Evolutionary conservation across 2,797 vertebrate genomes (phyloP).

Genomic region (Enoplosus armatus): DNA sequence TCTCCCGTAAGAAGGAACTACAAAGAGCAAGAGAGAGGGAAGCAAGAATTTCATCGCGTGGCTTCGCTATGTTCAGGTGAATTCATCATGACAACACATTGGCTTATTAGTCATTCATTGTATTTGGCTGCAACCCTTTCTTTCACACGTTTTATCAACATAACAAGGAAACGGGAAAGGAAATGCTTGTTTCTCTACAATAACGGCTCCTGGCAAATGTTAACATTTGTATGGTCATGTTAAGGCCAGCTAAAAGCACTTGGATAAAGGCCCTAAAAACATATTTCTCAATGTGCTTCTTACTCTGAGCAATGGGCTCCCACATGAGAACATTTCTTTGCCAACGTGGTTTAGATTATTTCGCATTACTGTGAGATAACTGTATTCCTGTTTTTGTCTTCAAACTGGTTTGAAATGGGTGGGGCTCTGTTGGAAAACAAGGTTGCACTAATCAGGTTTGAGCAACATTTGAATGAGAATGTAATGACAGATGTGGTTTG

Average conservation of each 20-base stretch:
- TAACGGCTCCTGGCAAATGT: not conserved
- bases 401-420: not conserved
- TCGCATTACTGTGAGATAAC: too few species aligned
- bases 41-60: constrained; percentile 83
- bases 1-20: constrained; percentile 83
- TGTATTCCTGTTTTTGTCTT: not conserved
- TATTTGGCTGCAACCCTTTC: not conserved
- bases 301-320: not conserved
- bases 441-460: not conserved
- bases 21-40: constrained; percentile 76
- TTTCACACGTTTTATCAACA: not conserved
- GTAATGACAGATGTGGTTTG: not conserved
- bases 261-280: not conserved
- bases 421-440: not conserved
- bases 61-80: constrained; percentile 68
- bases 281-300: too few species aligned
- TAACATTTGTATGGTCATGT: too few species aligned
- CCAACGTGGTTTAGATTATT: too few species aligned
- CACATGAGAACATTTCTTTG: not conserved
- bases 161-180: not conserved
- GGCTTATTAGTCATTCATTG: constrained; percentile 47
- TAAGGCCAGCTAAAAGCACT: too few species aligned
- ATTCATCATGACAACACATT: constrained; percentile 56
- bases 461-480: not conserved
- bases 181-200: not conserved